Evolutionary conservation across 2,888 invertebrate genomes (phyloP), one percentile per base, ranked within the genome.

Genomic region (Cataglyphis livida): DNA sequence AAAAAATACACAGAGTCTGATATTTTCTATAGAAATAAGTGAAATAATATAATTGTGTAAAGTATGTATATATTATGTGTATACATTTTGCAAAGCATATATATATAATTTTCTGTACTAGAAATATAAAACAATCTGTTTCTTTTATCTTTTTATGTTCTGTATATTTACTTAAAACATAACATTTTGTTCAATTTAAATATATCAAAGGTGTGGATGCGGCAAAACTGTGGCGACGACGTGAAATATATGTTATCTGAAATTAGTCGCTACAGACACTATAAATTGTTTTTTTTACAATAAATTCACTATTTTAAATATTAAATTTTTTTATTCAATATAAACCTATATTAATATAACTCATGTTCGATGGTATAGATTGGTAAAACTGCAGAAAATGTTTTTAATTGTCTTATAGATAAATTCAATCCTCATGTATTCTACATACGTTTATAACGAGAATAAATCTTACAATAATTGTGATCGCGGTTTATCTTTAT

Each of bases 1-100:
- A 5, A 61, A 73, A 38, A 64, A 2, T n/a, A 15, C 7, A 74
- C 25, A 21, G 32, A 70, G 15, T 73, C n/a, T 73, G 59, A 61
- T 74, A 74, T 74, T 74, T 74, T 61, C 32, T 61, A 61, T 61
- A 44, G 15, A 71, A 38, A 25, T 38, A 71, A 9, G 32, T 59
- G 28, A 28, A 73, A 9, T 48, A 48, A 48, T 44, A 44, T 25
- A 54, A 18, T 15, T 70, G 28, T 68, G 28, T 48, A 51, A 25
- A 65, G 15, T 70, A 68, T n/a, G 12, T 32, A 68, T 6, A 32
- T 32, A 51, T 32, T 12, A 44, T 28, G n/a, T 64, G 21, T 12
- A 38, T 3, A 12, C 41, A 25, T 66, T 41, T 38, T 21, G 12
- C 12, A 64, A 6, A 35, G 41, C 0, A 35, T 5, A 32, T 5